Conservation (phyloP, 1,140 invertebrate genomes). For the Eriocheir sinensis region DNA sequence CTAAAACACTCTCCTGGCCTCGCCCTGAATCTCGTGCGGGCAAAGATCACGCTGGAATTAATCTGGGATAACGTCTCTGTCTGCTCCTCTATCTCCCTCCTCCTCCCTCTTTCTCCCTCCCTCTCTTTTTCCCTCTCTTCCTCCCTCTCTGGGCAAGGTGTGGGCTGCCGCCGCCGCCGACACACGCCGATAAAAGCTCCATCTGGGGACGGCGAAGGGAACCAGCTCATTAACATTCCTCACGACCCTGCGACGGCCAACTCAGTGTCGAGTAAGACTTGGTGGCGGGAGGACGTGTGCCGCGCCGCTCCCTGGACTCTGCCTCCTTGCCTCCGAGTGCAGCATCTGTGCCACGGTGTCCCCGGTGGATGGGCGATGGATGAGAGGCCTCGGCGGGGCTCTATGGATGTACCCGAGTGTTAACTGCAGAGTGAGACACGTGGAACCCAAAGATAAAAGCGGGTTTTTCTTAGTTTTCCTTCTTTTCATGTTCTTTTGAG, state of each 20-base stretch:
- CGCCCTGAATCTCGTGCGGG: neutral
- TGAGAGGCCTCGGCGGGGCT: slow-evolving; percentile 7
- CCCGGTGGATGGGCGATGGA: neutral
- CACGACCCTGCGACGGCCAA: slow-evolving; percentile 46
- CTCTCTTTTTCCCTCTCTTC: slow-evolving; percentile 27
- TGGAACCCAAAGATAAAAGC: neutral
- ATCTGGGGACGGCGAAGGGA: slow-evolving; percentile 68
- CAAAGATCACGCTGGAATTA: neutral
- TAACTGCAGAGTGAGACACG: slow-evolving; percentile 7
- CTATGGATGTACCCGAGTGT: slow-evolving; percentile 39
- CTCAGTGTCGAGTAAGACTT: slow-evolving; percentile 72
- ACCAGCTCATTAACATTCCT: slow-evolving; percentile 75
- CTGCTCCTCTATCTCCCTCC: slow-evolving; percentile 41
- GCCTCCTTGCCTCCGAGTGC: slow-evolving; percentile 18
- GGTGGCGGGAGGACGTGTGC: slow-evolving; percentile 60
- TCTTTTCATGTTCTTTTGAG: no score
- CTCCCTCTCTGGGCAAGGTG: slow-evolving; percentile 48
- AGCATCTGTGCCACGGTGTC: neutral
- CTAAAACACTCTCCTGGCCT: neutral
- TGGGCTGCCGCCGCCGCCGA: slow-evolving; percentile 53
- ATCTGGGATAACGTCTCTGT: slow-evolving; percentile 29
- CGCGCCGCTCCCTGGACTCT: slow-evolving; percentile 37
- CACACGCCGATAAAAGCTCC: slow-evolving; percentile 67
- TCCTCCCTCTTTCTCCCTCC: slow-evolving; percentile 31
- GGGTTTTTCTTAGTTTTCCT: no score